Conservation (phyloP, 2,888 invertebrate species). For the Eristalinus sepulchralis region DNA sequence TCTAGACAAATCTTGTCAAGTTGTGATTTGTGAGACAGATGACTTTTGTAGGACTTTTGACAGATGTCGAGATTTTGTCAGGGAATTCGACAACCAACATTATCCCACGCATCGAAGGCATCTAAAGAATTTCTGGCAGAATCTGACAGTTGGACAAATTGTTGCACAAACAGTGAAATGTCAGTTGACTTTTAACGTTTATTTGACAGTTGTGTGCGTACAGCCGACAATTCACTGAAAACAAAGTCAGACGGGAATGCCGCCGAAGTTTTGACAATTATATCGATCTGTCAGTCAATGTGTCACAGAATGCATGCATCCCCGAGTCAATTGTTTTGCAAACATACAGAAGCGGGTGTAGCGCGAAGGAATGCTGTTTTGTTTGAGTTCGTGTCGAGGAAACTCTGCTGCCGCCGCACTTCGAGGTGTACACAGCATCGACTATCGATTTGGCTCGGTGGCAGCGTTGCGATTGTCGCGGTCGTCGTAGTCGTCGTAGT, state of each 20-base stretch:
- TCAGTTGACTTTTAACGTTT: neutral
- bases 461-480: conserved; percentile 9
- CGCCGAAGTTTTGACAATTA: neutral
- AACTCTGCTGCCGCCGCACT: neutral
- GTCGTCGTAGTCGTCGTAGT: neutral
- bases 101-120: neutral
- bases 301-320: neutral
- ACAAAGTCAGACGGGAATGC: neutral
- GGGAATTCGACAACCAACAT: no score
- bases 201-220: neutral
- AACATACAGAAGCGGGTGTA: neutral
- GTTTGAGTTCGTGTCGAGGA: neutral
- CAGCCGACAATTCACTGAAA: neutral
- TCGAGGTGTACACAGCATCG: neutral
- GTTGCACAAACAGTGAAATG: neutral
- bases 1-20: neutral
- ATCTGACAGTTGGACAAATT: neutral
- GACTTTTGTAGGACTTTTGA: neutral
- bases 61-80: neutral
- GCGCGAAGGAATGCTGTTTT: neutral
- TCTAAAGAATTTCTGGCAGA: neutral
- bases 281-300: neutral
- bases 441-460: neutral
- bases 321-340: neutral
- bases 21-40: no score